Conservation (phyloP, 2,888 invertebrate genomes). For the Ichneumon xanthorius region DNA sequence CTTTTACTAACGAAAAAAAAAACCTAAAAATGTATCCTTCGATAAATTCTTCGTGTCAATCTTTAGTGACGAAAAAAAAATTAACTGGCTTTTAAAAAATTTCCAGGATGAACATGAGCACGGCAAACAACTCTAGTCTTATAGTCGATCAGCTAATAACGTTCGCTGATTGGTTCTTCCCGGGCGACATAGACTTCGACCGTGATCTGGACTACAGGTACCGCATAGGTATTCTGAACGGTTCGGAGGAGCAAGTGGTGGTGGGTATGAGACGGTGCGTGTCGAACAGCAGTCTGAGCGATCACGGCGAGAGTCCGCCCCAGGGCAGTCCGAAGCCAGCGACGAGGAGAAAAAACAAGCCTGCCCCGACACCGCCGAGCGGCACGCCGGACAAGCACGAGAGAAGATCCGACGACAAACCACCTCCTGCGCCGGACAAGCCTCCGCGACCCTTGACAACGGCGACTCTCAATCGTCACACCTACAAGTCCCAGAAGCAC, state of each 20-base stretch:
- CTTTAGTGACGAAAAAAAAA: neutral
- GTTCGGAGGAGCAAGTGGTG: conserved; percentile 75
- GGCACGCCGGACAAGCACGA: conserved; percentile 81
- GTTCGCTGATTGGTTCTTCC: conserved; percentile 93
- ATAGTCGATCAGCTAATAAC: conserved; percentile 94
- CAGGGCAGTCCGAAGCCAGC: conserved; percentile 91
- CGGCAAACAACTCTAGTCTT: conserved; percentile 93
- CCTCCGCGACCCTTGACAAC: conserved; percentile 88
- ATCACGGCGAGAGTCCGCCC: conserved; percentile 89
- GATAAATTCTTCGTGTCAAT: too few species aligned
- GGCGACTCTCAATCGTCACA: conserved; percentile 88
- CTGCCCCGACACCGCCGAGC: conserved; percentile 90
- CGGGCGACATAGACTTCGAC: conserved; percentile 91
- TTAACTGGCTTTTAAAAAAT: neutral
- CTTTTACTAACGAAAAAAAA: neutral
- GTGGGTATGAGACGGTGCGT: conserved; percentile 86
- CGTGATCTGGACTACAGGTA: conserved; percentile 79
- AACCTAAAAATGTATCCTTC: too few species aligned
- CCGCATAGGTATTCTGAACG: conserved; percentile 78
- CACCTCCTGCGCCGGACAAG: conserved; percentile 87
- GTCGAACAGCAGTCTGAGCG: conserved; percentile 89
- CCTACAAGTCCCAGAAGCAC: conserved; percentile 86
- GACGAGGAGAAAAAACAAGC: conserved; percentile 91
- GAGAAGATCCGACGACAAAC: conserved; percentile 80
- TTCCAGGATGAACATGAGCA: conserved; percentile 91